A percentile compares a stretch with the other conserved stretches of the same genome.
These are phyloP conservation scores for Metellina segmentata DNA, from an alignment of 2,888 invertebrate genomes.

Conservation along the genomic window DNA sequence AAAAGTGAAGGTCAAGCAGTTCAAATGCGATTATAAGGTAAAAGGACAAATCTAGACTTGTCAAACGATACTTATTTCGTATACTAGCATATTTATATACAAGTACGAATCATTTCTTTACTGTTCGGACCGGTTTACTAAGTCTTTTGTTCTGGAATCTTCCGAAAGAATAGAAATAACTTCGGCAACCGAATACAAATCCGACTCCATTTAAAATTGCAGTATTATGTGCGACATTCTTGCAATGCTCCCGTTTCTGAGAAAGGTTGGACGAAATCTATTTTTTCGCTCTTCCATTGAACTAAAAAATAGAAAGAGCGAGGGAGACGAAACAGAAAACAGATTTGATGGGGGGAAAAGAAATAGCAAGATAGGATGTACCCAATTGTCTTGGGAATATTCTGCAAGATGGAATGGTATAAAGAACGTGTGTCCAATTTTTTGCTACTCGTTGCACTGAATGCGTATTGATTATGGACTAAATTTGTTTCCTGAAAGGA, in stretches of 20 bases:
- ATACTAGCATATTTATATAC: no score
- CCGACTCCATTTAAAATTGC: constrained; percentile 4
- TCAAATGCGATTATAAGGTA: no score
- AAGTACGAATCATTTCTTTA: no score
- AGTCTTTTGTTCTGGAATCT: not conserved
- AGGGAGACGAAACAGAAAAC: not conserved
- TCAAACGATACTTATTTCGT: no score
- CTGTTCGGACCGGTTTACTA: not conserved
- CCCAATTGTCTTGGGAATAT: constrained; percentile 22
- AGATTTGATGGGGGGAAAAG: constrained; percentile 32
- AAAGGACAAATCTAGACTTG: no score
- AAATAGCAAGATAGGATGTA: not conserved
- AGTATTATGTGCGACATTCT: constrained; percentile 5
- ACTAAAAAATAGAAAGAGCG: not conserved
- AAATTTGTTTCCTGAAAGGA: not conserved
- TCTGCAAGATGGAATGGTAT: not conserved
- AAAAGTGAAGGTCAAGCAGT: no score
- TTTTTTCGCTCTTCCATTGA: not conserved
- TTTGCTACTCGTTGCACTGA: not conserved
- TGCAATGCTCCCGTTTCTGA: not conserved
- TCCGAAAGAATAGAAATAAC: not conserved
- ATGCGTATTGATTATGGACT: constrained; percentile 9
- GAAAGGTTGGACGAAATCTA: not conserved
- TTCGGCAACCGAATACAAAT: not conserved
- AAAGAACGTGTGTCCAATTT: not conserved